Evolutionary conservation across 2,797 vertebrate species (phyloP).

Genomic region (Clarias laeviceps): DNA sequence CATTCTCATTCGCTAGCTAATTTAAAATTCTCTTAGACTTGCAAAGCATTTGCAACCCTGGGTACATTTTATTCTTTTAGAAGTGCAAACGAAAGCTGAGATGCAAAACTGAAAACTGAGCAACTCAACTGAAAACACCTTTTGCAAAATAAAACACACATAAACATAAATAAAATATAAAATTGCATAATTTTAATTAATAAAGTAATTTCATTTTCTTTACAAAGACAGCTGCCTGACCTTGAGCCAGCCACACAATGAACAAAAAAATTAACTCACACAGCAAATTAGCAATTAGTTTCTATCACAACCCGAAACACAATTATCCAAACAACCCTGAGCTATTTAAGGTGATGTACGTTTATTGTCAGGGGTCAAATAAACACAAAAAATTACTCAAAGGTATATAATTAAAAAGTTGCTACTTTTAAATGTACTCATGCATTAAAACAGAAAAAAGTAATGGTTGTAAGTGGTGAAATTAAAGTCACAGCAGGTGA

Average conservation of each 20-base stretch:
- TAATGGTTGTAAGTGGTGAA: neutral
- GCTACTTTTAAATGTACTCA: neutral
- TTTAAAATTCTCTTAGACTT: no score
- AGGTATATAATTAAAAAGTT: neutral
- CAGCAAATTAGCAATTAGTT: neutral
- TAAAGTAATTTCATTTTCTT: neutral
- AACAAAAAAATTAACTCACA: neutral
- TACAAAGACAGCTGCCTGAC: neutral
- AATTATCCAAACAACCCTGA: neutral
- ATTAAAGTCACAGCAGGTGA: neutral
- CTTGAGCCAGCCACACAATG: neutral
- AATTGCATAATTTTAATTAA: neutral
- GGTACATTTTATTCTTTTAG: no score
- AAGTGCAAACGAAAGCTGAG: no score
- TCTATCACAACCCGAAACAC: neutral
- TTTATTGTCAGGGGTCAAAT: conserved; percentile 2
- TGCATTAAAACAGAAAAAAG: neutral
- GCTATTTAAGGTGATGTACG: neutral
- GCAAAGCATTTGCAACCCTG: no score
- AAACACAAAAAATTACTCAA: neutral
- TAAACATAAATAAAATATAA: neutral
- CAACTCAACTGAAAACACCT: no score
- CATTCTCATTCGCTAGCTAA: no score
- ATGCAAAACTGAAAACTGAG: no score
- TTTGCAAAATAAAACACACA: neutral